A percentile compares a stretch with the other conserved stretches of the same genome.
Conservation (phyloP, 2,113 vertebrate species). For the Typhlomys cinereus region DNA sequence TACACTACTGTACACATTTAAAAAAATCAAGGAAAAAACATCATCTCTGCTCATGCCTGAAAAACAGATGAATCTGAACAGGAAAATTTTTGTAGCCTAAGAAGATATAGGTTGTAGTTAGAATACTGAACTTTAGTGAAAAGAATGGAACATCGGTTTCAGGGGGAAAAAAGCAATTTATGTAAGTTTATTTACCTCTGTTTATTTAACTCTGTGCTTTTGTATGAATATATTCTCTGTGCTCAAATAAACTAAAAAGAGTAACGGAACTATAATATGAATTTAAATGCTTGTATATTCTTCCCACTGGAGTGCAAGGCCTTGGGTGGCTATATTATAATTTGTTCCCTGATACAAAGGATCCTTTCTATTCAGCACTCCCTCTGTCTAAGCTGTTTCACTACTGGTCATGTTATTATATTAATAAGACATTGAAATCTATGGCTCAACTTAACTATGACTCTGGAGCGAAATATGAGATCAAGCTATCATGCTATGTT, state of each 20-base stretch:
- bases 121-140: no score
- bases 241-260: neutral
- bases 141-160: no score
- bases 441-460: neutral
- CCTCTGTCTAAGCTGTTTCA: neutral
- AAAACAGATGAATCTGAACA: neutral
- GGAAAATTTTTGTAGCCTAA: neutral
- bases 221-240: neutral
- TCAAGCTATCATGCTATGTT: neutral
- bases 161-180: no score
- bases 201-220: neutral
- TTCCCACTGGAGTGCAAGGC: neutral
- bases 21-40: neutral
- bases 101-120: neutral
- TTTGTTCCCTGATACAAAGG: neutral
- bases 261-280: neutral
- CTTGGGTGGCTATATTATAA: neutral
- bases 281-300: neutral
- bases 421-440: neutral
- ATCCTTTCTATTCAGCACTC: neutral
- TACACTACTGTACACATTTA: neutral
- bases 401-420: neutral
- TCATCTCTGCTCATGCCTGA: neutral
- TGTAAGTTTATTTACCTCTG: neutral
- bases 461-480: neutral